Evolutionary conservation across 2,113 vertebrate genomes (phyloP).

Genomic region (Pantherophis guttatus): DNA sequence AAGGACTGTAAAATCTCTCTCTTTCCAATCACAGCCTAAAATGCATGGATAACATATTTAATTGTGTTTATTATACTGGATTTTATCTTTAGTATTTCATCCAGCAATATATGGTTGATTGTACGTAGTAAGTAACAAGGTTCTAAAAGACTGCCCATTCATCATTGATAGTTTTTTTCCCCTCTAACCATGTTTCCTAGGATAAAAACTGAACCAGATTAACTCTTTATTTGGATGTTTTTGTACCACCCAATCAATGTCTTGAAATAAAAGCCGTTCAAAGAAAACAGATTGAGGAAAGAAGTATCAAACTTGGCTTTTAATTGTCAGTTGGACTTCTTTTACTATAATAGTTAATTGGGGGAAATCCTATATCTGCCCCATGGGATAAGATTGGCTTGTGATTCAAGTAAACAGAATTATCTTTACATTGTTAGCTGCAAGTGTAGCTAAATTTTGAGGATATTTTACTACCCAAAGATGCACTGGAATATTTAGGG

Average conservation of each 20-base stretch:
- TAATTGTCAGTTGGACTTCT: neutral
- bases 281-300: neutral
- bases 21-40: neutral
- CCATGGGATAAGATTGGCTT: neutral
- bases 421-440: neutral
- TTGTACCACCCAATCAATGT: neutral
- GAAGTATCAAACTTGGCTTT: neutral
- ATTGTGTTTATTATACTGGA: slow-evolving; percentile 18
- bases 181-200: neutral
- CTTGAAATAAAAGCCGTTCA: neutral
- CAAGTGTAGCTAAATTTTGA: no score
- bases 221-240: neutral
- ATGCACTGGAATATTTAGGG: neutral
- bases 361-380: neutral
- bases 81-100: neutral
- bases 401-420: neutral
- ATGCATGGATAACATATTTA: neutral
- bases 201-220: neutral
- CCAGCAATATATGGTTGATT: neutral
- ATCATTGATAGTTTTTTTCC: neutral
- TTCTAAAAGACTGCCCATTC: neutral
- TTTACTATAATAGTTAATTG: neutral
- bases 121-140: neutral
- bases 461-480: neutral
- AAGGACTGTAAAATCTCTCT: neutral